Percentiles rank a stretch among this genome's conserved stretches.
phyloP scores from a whole-genome alignment of 2,113 vertebrate species.

The Plecturocebus donacophilus region DNA sequence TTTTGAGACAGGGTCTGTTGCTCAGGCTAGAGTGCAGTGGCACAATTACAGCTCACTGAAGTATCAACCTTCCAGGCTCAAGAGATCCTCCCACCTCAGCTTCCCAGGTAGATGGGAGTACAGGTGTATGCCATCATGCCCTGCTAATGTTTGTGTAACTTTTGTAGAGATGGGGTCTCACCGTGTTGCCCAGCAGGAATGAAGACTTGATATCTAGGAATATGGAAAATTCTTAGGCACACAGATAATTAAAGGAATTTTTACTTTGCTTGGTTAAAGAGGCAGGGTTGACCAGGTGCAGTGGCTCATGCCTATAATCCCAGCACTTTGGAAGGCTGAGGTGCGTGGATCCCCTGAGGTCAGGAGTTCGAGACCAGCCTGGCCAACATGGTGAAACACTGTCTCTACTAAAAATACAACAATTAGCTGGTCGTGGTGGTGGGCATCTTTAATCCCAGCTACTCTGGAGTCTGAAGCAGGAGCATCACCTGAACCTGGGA shows the following conservation, averaged over 20 bases:
- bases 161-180: neutral
- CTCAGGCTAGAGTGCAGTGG: neutral
- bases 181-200: neutral
- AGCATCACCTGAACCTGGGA: too few species aligned
- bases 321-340: too few species aligned
- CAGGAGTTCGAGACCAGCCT: too few species aligned
- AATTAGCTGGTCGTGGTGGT: too few species aligned
- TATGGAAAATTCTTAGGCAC: neutral
- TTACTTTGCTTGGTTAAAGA: neutral
- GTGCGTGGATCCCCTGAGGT: too few species aligned
- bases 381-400: too few species aligned
- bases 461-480: too few species aligned
- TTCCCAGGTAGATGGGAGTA: neutral
- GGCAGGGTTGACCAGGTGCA: too few species aligned
- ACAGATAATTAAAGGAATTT: neutral
- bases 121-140: neutral
- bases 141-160: neutral
- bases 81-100: neutral
- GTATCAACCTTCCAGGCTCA: neutral
- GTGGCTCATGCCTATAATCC: too few species aligned
- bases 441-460: too few species aligned
- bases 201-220: neutral
- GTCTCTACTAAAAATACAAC: too few species aligned
- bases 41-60: neutral
- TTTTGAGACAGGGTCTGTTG: neutral